Base-by-base conservation (phyloP, 2,797 vertebrate species). In the Eutrigla gurnardus region DNA sequence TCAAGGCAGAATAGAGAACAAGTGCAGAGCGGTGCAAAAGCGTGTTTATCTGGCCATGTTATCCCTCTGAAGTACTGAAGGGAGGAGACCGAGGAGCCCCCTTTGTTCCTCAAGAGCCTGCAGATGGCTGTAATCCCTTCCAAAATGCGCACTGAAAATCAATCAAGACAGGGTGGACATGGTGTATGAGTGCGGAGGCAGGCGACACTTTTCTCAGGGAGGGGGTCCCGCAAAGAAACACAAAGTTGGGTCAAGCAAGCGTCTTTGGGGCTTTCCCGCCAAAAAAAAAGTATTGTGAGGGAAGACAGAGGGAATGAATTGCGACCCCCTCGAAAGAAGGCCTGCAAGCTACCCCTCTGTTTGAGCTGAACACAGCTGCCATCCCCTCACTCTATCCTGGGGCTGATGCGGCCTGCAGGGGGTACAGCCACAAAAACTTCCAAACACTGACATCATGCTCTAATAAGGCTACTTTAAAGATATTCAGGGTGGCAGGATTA, bases 81-180 rank as follows among this genome's bases (percentile, higher is more conserved):
- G 88, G 85, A 86, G 88, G 78, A 89, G 89, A 82, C 88, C 77
- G 58, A 82, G 82, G 86, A 90, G 86, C 46, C 80, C 86, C 90
- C 91, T 94, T 95, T 95, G 94, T 95, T 92, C 90, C 84, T 95
- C 83, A 87, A 95, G 95, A 90, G 93, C 87, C 89, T 94, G 94
- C 95, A 95, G 95, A 95, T 95, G 94, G 94, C 90, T 91, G 86
- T 94, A 95, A 95, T 95, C 94, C 93, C 90, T 83, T 94, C 90
- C 91, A 92, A 93, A 95, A 94, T 88, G 93, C 55, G 59, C 90
- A 91, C 92, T 87, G 91, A 93, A 93, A 94, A 93, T 93, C 91
- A 91, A 93, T 88, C 88, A 91, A 86, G 88, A 83, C 86, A 62
- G 84, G 86, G 86, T 84, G 83, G 90, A 92, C 91, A 85, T 89